phyloP scores from a whole-genome alignment of 2,797 vertebrate species.

The Dermochelys coriacea region DNA sequence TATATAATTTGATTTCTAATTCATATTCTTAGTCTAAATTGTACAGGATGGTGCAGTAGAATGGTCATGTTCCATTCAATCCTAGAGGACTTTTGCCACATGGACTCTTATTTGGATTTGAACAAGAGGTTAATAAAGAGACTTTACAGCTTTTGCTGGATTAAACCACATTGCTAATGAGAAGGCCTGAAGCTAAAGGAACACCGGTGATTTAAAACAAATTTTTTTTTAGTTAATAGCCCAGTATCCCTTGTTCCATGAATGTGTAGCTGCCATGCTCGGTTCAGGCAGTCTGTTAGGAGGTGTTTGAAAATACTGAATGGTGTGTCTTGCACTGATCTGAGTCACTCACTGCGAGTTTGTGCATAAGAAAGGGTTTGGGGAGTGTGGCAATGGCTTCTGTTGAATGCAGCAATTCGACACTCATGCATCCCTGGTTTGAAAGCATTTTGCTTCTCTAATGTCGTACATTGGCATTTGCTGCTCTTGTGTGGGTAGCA shows the following conservation, averaged over 20 bases:
- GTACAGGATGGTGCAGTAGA: constrained; percentile 44
- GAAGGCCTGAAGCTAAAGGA: constrained; percentile 64
- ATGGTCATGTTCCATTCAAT: neutral
- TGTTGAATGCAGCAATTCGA: neutral
- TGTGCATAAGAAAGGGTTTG: fast-evolving
- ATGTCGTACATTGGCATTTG: neutral
- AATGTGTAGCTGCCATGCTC: constrained; percentile 29
- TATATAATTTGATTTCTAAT: constrained; percentile 35
- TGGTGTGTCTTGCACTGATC: neutral
- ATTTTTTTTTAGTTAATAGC: constrained; percentile 15
- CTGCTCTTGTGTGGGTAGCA: neutral
- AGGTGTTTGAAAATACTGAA: neutral
- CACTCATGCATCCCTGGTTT: neutral
- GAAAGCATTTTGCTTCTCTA: neutral
- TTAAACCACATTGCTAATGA: constrained; percentile 69
- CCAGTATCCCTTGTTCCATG: neutral
- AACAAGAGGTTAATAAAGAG: constrained; percentile 58
- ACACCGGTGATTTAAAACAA: constrained; percentile 46
- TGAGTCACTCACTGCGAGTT: neutral
- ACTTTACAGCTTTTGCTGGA: constrained; percentile 62
- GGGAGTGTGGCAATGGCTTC: neutral
- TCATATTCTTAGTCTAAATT: neutral
- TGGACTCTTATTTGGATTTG: constrained; percentile 59
- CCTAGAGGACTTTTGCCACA: neutral
- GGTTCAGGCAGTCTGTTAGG: neutral